These are phyloP conservation scores for Chascanopsetta lugubris DNA, from an alignment of 2,113 vertebrate species.

Conservation along the genomic window DNA sequence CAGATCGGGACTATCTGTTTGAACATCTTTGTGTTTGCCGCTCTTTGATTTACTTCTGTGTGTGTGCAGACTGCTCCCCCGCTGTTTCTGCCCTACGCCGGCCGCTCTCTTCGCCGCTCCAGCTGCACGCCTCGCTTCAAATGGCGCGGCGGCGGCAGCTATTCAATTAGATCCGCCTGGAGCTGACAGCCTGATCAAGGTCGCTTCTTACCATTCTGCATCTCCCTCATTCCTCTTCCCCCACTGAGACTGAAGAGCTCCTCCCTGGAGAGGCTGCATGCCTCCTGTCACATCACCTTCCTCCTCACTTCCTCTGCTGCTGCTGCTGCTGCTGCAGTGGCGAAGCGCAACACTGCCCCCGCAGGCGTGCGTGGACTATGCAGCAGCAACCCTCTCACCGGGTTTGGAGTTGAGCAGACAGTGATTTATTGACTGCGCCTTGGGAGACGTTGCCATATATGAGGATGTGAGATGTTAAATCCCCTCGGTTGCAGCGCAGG, in stretches of 20 bases:
- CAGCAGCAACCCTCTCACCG: neutral
- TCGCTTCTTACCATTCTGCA: conserved; percentile 29
- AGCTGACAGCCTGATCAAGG: conserved; percentile 58
- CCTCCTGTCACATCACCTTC: conserved; percentile 48
- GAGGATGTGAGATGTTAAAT: neutral
- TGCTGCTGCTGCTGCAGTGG: conserved; percentile 3
- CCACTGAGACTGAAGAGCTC: conserved; percentile 31
- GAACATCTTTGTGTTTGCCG: conserved; percentile 35
- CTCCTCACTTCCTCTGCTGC: neutral
- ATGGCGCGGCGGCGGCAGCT: conserved; percentile 37
- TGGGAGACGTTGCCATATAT: neutral
- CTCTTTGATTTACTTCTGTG: conserved; percentile 33
- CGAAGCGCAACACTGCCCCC: conserved; percentile 64
- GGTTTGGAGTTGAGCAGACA: neutral
- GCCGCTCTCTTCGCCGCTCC: conserved; percentile 30
- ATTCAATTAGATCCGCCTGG: conserved; percentile 54
- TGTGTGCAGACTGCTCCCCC: conserved; percentile 39
- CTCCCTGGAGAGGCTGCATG: conserved; percentile 45
- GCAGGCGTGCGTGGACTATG: conserved; percentile 10
- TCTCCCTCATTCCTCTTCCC: neutral
- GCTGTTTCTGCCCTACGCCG: conserved; percentile 28
- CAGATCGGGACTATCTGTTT: conserved; percentile 42
- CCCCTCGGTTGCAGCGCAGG: neutral
- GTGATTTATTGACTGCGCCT: conserved; percentile 14
- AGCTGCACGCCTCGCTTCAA: conserved; percentile 50